A percentile compares a stretch with the other conserved stretches of the same genome.
Evolutionary conservation across 1,140 invertebrate species (phyloP).

Genomic region (Drosophila pruinosa): DNA sequence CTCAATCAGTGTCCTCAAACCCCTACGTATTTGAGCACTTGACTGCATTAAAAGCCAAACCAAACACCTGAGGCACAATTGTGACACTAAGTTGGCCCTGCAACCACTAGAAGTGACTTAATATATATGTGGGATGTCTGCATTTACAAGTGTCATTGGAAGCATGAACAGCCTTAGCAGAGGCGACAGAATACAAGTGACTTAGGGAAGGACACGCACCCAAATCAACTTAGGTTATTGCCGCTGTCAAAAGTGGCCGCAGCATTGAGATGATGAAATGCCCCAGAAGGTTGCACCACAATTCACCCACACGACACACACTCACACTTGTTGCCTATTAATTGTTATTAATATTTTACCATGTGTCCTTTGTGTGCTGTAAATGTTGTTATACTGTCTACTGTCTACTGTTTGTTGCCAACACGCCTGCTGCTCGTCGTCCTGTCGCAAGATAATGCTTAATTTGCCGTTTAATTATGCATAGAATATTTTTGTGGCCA

Average conservation of each 20-base stretch:
- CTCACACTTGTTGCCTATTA: constrained; percentile 70
- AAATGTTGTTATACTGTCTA: not conserved
- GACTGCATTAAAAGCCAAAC: constrained; percentile 33
- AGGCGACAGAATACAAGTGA: not conserved
- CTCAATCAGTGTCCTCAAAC: constrained; percentile 39
- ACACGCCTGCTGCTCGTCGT: constrained; percentile 3
- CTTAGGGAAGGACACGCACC: constrained; percentile 21
- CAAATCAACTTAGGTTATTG: constrained; percentile 18
- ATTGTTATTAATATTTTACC: constrained; percentile 72
- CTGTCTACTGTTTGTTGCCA: not conserved
- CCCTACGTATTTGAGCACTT: constrained; percentile 7
- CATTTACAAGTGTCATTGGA: constrained; percentile 49
- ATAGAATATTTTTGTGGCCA: constrained; percentile 52
- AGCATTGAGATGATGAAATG: constrained; percentile 75
- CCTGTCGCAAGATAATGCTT: constrained; percentile 57
- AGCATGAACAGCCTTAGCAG: constrained; percentile 7
- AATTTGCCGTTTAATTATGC: constrained; percentile 76
- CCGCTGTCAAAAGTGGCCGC: constrained; percentile 35
- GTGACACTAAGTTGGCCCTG: not conserved
- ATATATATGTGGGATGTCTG: constrained; percentile 31
- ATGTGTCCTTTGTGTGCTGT: constrained; percentile 23
- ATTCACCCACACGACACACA: not conserved
- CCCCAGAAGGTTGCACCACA: constrained; percentile 42
- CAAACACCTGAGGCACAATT: constrained; percentile 28
- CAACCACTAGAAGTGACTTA: not conserved